Evolutionary conservation across 2,113 vertebrate genomes (phyloP).

Genomic region (Phyllostomus discolor): DNA sequence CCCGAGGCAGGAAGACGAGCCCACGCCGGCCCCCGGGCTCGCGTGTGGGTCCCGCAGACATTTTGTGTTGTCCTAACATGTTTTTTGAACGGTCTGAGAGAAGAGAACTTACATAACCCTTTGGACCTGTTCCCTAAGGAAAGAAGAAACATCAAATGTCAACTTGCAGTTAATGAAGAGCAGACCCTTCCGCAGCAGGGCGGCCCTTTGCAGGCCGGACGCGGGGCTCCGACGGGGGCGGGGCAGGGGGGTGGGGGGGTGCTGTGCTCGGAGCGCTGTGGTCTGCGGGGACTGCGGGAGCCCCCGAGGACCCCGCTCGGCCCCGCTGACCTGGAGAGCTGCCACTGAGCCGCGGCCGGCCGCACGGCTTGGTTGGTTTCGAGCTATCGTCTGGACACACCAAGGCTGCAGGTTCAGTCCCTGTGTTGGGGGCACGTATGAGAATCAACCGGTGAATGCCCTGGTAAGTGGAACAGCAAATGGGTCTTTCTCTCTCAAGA

Average conservation of each 20-base stretch:
- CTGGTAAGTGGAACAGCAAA: no score
- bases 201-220: background rate
- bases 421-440: no score
- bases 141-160: conserved; percentile 58
- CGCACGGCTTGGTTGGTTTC: no score
- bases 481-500: no score
- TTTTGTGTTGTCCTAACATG: conserved; percentile 45
- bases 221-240: fast-evolving
- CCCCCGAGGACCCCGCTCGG: no score
- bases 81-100: conserved; percentile 49
- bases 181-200: background rate
- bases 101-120: conserved; percentile 37
- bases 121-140: background rate
- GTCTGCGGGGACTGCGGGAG: no score
- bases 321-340: no score
- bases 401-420: no score
- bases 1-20: background rate
- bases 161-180: conserved; percentile 37
- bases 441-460: no score
- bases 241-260: background rate
- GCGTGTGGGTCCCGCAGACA: background rate
- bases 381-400: no score
- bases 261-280: fast-evolving
- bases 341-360: no score
- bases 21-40: background rate